These are phyloP conservation scores for Eudasyphora cyanicolor DNA, from an alignment of 2,888 invertebrate species.

Conservation along the genomic window DNA sequence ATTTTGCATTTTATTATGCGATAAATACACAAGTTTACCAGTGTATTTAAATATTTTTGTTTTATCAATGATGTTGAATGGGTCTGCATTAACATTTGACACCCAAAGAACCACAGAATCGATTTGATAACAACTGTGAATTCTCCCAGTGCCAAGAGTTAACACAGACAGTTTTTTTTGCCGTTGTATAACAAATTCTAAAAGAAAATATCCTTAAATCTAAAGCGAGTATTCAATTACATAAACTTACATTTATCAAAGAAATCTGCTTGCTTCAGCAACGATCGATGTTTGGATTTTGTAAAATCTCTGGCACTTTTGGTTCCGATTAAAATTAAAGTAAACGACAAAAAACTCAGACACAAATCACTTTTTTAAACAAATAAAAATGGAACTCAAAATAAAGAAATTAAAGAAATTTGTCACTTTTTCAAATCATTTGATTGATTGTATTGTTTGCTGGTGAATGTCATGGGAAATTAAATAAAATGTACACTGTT, in stretches of 20 bases:
- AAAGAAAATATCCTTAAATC: neutral
- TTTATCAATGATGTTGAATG: slow-evolving; percentile 50
- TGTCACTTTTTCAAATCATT: slow-evolving; percentile 46
- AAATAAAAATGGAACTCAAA: slow-evolving; percentile 15
- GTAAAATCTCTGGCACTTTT: neutral
- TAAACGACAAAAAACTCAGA: slow-evolving; percentile 20
- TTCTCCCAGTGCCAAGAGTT: slow-evolving; percentile 81
- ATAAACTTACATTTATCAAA: slow-evolving; percentile 41
- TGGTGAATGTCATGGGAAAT: slow-evolving; percentile 17
- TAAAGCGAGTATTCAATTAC: neutral
- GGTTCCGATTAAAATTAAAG: slow-evolving; percentile 12
- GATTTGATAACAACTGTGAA: slow-evolving; percentile 78
- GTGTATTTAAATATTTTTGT: neutral
- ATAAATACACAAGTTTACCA: too few relatives aligned
- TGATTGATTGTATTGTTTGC: slow-evolving; percentile 1
- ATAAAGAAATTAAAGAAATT: slow-evolving; percentile 22
- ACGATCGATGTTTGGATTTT: neutral
- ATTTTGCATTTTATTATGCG: too few relatives aligned
- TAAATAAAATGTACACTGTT: slow-evolving; percentile 20
- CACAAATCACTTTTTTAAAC: slow-evolving; percentile 17
- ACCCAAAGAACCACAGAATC: slow-evolving; percentile 81
- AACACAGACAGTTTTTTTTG: slow-evolving; percentile 66
- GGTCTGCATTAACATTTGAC: slow-evolving; percentile 77
- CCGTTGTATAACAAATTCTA: neutral
- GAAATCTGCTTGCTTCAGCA: neutral